Evolutionary conservation across 2,797 vertebrate genomes (phyloP).

Genomic region (Ctenopoma kingsleyae): DNA sequence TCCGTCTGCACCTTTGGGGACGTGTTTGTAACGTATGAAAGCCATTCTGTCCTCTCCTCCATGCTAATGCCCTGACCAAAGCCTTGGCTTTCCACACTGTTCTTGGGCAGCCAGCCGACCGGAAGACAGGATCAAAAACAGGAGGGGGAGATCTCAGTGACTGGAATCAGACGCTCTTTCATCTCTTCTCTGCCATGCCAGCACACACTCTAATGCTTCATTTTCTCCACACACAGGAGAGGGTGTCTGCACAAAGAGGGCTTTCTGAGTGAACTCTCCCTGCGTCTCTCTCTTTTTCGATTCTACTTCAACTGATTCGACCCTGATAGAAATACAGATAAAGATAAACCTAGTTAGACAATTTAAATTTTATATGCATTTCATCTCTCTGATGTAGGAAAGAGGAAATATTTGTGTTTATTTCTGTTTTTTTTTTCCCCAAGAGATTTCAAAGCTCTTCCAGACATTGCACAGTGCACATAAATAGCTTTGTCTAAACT

Average conservation of each 20-base stretch:
- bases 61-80: constrained; percentile 68
- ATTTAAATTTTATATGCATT: constrained; percentile 40
- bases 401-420: constrained; percentile 53
- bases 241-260: constrained; percentile 64
- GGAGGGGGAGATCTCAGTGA: constrained; percentile 74
- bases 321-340: constrained; percentile 59
- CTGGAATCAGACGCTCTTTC: constrained; percentile 76
- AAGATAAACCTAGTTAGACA: constrained; percentile 41
- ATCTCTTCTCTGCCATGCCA: constrained; percentile 71
- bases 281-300: constrained; percentile 43
- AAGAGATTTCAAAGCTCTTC: constrained; percentile 21
- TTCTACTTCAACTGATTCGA: constrained; percentile 59
- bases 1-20: constrained; percentile 13
- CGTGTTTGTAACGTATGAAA: constrained; percentile 59
- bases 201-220: constrained; percentile 68
- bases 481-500: constrained; percentile 17
- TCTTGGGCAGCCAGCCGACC: constrained; percentile 60
- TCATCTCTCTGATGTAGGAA: constrained; percentile 27
- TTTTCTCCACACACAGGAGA: constrained; percentile 57
- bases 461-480: neutral
- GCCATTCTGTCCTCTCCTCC: constrained; percentile 63
- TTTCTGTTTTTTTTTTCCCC: constrained; percentile 28
- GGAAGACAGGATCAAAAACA: constrained; percentile 76
- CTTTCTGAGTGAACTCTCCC: constrained; percentile 53
- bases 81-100: constrained; percentile 42